phyloP scores from a whole-genome alignment of 2,888 invertebrate species.

The Ferrisia virgata region DNA sequence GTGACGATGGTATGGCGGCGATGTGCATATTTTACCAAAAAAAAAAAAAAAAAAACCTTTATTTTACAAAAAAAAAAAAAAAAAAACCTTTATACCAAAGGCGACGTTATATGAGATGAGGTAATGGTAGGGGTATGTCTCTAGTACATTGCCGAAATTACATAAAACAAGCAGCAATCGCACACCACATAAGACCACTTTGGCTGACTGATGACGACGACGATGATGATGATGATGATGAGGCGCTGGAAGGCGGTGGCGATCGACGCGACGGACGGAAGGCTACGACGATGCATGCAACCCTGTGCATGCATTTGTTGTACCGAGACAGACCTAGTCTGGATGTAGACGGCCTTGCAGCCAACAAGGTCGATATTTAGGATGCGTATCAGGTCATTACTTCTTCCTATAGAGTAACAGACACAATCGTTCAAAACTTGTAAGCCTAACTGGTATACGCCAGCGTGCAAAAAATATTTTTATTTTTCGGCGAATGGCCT shows the following conservation, averaged over 20 bases:
- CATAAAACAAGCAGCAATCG: slow-evolving; percentile 3
- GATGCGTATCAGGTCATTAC: slow-evolving; percentile 42
- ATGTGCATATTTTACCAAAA: neutral
- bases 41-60: too few relatives aligned
- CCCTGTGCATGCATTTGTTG: neutral
- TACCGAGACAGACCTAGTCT: slow-evolving; percentile 35
- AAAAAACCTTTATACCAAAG: too few relatives aligned
- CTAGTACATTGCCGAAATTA: slow-evolving; percentile 33
- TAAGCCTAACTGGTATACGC: too few relatives aligned
- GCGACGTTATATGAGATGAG: neutral
- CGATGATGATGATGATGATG: too few relatives aligned
- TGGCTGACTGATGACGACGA: too few relatives aligned
- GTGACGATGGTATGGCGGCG: too few relatives aligned
- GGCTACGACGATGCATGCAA: neutral
- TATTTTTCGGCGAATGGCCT: neutral
- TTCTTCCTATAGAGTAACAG: slow-evolving; percentile 10
- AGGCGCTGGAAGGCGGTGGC: too few relatives aligned
- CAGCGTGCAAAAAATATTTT: too few relatives aligned
- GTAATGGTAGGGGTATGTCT: neutral
- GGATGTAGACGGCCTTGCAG: slow-evolving; percentile 42
- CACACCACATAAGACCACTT: too few relatives aligned
- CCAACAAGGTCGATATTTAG: slow-evolving; percentile 41
- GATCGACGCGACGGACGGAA: neutral
- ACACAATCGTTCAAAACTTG: too few relatives aligned
- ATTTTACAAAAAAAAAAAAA: too few relatives aligned